Evolutionary conservation across 1,140 invertebrate species (phyloP), one percentile per base, ranked within the genome.

Genomic region (Probaryconus sp.): DNA sequence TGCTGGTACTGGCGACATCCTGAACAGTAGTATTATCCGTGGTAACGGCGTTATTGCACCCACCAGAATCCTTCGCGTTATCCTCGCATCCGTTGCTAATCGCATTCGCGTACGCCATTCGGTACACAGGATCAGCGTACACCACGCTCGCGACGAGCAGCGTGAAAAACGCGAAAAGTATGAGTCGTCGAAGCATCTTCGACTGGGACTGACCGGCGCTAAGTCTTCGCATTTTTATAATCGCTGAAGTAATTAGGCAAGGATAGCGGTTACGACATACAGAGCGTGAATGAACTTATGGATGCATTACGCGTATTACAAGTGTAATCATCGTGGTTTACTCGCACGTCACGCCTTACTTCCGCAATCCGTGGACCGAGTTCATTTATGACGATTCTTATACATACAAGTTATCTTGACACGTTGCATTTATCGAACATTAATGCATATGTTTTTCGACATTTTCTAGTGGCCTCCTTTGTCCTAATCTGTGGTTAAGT

Each of bases 201-300:
- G 76, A 80, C 72, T 63, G 50, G 42, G 42, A 87, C 86, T 87
- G 81, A 51, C 71, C 74, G 53, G 13, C 20, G 43, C 10, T 42
- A 53, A 68, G 48, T 48, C 28, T 48, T 20, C 13, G 58, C 81
- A 85, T 79, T 85, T 86, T 84, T 87, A 87, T 87, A 86, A 80
- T 75, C 60, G 53, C 43, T 26, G 56, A 31, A 35, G 74, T 65
- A 85, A 85, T 85, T 85, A 85, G 70, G 72, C 68, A 69, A 80
- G 65, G 64, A 53, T 55, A 42, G 58, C 63, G 72, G 51, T 81
- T 81, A 84, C 79, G 79, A 55, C 82, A 86, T 86, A 85, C 85
- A 87, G 85, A 87, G 85, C 86, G 85, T 88, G 85, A 88, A 88
- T 88, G 78, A 80, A 79, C 64, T 78, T 80, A 78, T 82, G 75